A percentile compares a stretch with the other conserved stretches of the same genome.
Conservation (phyloP, 2,113 vertebrate species). For the Saguinus midas region DNA sequence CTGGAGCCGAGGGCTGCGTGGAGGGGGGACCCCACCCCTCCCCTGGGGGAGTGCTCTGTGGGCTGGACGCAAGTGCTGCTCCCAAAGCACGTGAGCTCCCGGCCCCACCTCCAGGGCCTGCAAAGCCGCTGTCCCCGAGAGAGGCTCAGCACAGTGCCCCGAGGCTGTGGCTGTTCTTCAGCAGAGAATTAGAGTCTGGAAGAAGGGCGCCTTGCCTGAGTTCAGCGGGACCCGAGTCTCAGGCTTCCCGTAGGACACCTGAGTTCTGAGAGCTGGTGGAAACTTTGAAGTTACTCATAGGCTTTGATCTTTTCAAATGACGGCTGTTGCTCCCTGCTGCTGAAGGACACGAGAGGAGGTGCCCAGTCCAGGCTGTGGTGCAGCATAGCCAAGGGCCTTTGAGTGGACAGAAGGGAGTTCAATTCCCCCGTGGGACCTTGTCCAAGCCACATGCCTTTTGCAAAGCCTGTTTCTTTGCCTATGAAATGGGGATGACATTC, state of each 20-base stretch:
- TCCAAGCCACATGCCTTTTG: background rate
- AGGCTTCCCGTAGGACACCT: background rate
- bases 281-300: background rate
- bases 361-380: background rate
- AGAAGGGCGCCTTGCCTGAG: no score
- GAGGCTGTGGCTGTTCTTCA: background rate
- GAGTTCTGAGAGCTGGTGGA: background rate
- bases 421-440: rapidly evolving
- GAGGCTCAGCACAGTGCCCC: background rate
- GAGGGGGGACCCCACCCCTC: background rate
- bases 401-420: no score
- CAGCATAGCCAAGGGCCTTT: background rate
- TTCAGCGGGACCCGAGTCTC: background rate
- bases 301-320: background rate
- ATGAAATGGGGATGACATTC: background rate
- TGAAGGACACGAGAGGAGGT: background rate
- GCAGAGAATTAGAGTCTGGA: background rate
- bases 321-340: background rate
- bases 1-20: no score
- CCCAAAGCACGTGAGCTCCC: background rate
- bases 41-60: background rate
- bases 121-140: background rate
- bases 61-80: background rate
- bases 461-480: background rate
- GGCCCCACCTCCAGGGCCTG: background rate